Evolutionary conservation across 2,888 invertebrate species (phyloP).

Genomic region (Ligdia adustata): DNA sequence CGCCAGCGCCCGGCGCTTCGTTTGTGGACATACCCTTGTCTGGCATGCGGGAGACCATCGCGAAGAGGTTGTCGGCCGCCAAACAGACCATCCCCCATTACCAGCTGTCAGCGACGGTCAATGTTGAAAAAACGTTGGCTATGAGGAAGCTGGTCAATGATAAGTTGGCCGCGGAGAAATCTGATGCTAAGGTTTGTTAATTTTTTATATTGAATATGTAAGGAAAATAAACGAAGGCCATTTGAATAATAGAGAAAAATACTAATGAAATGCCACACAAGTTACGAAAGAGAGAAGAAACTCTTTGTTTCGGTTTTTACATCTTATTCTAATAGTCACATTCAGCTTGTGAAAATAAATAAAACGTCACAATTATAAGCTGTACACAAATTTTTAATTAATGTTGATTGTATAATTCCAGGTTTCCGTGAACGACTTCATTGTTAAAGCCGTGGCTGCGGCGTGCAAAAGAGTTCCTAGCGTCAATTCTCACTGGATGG

Average conservation of each 20-base stretch:
- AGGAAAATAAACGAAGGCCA: too few species aligned
- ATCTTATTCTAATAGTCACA: not conserved
- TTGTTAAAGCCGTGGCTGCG: conserved; percentile 96
- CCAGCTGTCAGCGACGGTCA: conserved; percentile 94
- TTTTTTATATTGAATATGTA: too few species aligned
- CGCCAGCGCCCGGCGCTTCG: conserved; percentile 73
- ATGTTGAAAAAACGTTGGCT: conserved; percentile 91
- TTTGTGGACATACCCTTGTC: conserved; percentile 92
- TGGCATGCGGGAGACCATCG: conserved; percentile 94
- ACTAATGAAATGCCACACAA: too few species aligned
- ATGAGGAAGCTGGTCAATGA: conserved; percentile 92
- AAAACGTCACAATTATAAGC: too few species aligned
- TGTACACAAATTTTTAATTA: too few species aligned
- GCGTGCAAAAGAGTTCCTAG: conserved; percentile 96
- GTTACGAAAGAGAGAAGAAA: too few species aligned
- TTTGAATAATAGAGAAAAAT: too few species aligned
- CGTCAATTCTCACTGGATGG: conserved; percentile 98
- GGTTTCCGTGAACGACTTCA: conserved; percentile 97
- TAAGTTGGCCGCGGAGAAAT: conserved; percentile 88
- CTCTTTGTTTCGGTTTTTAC: too few species aligned
- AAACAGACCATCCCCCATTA: conserved; percentile 99
- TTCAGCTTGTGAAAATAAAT: too few species aligned
- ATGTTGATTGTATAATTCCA: conserved; percentile 35
- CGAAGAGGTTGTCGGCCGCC: conserved; percentile 93
- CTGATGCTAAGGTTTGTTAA: conserved; percentile 85